A percentile compares a stretch with the other conserved stretches of the same genome.
phyloP scores from a whole-genome alignment of 2,888 invertebrate species.

The Philopedon plagiatum region DNA sequence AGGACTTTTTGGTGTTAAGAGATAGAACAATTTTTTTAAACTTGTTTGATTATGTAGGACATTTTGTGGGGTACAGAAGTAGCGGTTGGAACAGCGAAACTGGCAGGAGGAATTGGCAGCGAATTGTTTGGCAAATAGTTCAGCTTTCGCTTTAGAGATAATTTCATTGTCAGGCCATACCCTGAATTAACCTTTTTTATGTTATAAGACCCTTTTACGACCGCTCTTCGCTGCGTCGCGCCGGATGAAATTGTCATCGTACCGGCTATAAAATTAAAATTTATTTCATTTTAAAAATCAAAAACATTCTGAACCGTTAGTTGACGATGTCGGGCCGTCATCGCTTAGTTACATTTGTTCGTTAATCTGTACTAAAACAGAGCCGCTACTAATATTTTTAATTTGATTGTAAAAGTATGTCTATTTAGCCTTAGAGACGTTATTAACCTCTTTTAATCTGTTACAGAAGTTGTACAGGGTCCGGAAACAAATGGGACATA shows the following conservation, averaged over 20 bases:
- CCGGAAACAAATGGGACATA: too few species aligned
- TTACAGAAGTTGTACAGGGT: background rate
- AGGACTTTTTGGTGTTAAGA: too few species aligned
- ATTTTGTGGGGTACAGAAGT: too few species aligned
- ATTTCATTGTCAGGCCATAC: too few species aligned
- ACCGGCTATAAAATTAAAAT: constrained; percentile 16
- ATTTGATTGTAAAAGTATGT: too few species aligned
- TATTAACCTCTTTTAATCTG: background rate
- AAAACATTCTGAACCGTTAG: constrained; percentile 11
- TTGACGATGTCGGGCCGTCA: background rate
- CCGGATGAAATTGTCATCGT: constrained; percentile 31
- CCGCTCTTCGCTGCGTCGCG: background rate
- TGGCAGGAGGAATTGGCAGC: too few species aligned
- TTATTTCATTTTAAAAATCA: constrained; percentile 23
- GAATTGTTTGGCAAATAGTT: too few species aligned
- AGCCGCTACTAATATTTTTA: background rate
- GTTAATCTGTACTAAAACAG: background rate
- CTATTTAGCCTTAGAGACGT: background rate
- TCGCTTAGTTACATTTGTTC: constrained; percentile 8
- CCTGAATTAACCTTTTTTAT: background rate
- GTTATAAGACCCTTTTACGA: constrained; percentile 12
- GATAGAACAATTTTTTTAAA: too few species aligned
- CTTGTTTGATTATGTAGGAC: too few species aligned
- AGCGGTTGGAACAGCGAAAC: too few species aligned
- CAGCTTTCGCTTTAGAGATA: too few species aligned